Evolutionary conservation across 1,140 invertebrate genomes (phyloP), one percentile per base, ranked within the genome.

Genomic region (Drosophila melanica): DNA sequence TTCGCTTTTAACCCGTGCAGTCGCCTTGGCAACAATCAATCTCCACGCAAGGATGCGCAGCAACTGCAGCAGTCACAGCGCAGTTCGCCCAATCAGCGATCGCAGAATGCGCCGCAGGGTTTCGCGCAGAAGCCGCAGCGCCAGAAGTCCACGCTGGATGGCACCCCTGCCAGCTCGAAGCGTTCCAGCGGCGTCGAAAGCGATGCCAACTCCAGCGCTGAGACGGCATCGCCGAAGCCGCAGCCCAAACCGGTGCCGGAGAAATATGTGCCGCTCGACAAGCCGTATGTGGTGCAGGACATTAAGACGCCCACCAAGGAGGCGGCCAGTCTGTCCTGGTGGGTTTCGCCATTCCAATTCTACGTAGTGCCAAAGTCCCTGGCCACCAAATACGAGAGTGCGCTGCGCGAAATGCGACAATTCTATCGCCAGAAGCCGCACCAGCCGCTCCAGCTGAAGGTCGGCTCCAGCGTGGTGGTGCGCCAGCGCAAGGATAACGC

Each of bases 341-440:
- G 94, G 78, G 92, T 93, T n/a, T 94, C 94, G 75, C 95, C 95
- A 0, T 93, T 94, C 55, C 94, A 94, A 68, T 96, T 96, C 90
- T 96, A 94, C 75, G 94, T 95, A 9, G 95, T 96, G 77, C 87
- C 94, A n/a, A 78, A 93, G 27, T 92, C 92, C 1, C 63, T 92
- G 57, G 90, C 94, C 70, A 69, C 82, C 0, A 93, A 94, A 76
- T 96, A 96, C 79, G 92, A 93, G 14, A 81, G 91, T 30, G 94
- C 96, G 93, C 95, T 97, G 94, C 93, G 94, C 58, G 93, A 94
- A 30, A 95, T 97, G 62, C 95, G 96, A 50, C 92, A 93, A 50
- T 90, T 93, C 11, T 96, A 96, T 81, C 93, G 92, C 48, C 93
- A 92, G n/a, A 93, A 92, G 73, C 93, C 85, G 6, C 89, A 92